Evolutionary conservation across 2,113 vertebrate species (phyloP).

Genomic region (Sceloporus tristichus): DNA sequence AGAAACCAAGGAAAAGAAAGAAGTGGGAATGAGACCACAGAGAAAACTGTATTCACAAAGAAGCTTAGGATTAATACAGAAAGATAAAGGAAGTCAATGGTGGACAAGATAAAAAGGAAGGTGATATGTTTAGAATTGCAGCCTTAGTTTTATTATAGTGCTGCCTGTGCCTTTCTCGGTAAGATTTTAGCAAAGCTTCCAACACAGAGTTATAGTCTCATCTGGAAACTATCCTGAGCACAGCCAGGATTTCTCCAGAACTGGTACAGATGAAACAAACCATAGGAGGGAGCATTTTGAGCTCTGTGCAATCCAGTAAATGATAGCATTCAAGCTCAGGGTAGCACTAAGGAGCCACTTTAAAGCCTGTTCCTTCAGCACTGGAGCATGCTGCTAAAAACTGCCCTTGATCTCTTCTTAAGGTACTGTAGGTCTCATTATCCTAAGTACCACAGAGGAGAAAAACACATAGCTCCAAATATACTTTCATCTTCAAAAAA

Average conservation of each 20-base stretch:
- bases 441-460: not conserved
- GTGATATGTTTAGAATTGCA: not conserved
- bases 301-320: not conserved
- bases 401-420: not conserved
- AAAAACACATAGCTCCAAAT: not conserved
- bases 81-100: constrained; percentile 1
- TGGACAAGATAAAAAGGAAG: not conserved
- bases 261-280: not conserved
- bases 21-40: not conserved
- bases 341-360: not conserved
- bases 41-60: constrained; percentile 15
- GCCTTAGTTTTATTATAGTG: not conserved
- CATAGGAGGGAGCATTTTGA: not conserved
- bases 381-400: not conserved
- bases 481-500: not conserved
- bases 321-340: not conserved
- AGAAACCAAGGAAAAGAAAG: constrained; percentile 3
- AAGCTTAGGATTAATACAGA: not conserved
- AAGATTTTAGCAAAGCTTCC: not conserved
- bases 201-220: not conserved
- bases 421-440: constrained; percentile 5
- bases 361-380: not conserved
- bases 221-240: not conserved
- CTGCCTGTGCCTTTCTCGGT: not conserved
- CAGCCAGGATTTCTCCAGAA: not conserved